phyloP scores from a whole-genome alignment of 2,113 vertebrate species.

The Blennius ocellaris region DNA sequence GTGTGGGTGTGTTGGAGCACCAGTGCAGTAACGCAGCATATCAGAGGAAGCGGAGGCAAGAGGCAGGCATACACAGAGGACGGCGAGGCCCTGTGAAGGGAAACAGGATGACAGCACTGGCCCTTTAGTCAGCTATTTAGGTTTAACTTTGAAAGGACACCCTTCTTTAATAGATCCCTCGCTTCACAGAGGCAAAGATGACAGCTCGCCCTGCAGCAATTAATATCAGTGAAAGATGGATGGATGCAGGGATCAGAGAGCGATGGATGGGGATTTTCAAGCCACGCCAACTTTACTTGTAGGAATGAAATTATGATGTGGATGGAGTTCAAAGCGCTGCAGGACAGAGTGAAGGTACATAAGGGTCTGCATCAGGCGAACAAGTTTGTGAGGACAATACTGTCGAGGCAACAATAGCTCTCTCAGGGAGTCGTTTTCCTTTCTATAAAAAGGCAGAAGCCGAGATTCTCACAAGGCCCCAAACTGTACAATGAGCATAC shows the following conservation, averaged over 20 bases:
- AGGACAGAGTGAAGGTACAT: constrained; percentile 5
- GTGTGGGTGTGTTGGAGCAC: constrained; percentile 58
- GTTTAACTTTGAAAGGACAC: constrained; percentile 74
- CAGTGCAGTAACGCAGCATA: constrained; percentile 39
- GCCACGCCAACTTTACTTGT: constrained; percentile 15
- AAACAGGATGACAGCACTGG: constrained; percentile 62
- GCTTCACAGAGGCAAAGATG: constrained; percentile 63
- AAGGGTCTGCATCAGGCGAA: neutral
- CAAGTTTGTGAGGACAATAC: constrained; percentile 34
- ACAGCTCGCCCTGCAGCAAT: constrained; percentile 71
- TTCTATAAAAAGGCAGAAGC: constrained; percentile 35
- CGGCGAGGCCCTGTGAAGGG: constrained; percentile 40
- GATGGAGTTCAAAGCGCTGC: constrained; percentile 13
- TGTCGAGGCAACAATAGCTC: constrained; percentile 29
- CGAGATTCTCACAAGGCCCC: constrained; percentile 28
- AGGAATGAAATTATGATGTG: constrained; percentile 26
- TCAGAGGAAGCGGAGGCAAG: constrained; percentile 49
- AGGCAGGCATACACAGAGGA: constrained; percentile 61
- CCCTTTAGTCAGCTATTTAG: constrained; percentile 73
- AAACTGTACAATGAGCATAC: constrained; percentile 33
- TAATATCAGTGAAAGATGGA: constrained; percentile 68
- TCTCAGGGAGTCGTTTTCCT: constrained; percentile 38
- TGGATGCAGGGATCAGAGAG: constrained; percentile 55
- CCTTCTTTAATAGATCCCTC: constrained; percentile 66
- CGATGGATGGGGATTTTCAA: constrained; percentile 43